phyloP scores from a whole-genome alignment of 2,113 vertebrate genomes.

The Danio rerio region DNA sequence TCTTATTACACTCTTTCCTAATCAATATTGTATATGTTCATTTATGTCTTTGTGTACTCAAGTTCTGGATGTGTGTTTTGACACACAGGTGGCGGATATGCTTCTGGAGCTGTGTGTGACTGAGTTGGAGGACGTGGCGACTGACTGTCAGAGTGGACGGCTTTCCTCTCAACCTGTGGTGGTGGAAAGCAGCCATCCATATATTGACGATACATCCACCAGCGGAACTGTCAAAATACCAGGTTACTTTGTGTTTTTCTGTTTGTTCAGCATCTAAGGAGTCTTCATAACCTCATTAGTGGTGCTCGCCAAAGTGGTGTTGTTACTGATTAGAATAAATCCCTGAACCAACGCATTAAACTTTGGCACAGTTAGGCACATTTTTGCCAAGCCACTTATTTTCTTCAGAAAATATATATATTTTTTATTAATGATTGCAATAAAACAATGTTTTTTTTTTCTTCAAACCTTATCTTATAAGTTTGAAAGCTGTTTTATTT shows the following conservation, averaged over 20 bases:
- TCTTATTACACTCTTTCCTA: background rate
- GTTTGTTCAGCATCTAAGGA: background rate
- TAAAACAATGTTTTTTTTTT: too few relatives aligned
- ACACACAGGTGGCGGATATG: slow-evolving; percentile 92
- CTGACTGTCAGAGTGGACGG: slow-evolving; percentile 95
- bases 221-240: slow-evolving; percentile 98
- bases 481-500: too few relatives aligned
- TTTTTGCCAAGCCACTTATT: background rate
- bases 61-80: background rate
- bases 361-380: background rate
- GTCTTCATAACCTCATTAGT: background rate
- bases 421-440: background rate
- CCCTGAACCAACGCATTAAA: background rate
- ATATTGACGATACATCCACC: slow-evolving; percentile 96
- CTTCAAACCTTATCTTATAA: too few relatives aligned
- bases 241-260: slow-evolving; percentile 68
- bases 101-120: slow-evolving; percentile 95
- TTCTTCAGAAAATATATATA: background rate
- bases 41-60: background rate
- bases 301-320: background rate
- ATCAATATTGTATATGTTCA: background rate
- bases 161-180: slow-evolving; percentile 95
- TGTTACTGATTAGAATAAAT: background rate
- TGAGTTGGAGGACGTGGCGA: slow-evolving; percentile 95
- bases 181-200: slow-evolving; percentile 97